Percentiles rank a stretch among this genome's conserved stretches.
These are phyloP conservation scores for Alviniconcha strummeri DNA, from an alignment of 2,888 invertebrate species.

Conservation along the genomic window DNA sequence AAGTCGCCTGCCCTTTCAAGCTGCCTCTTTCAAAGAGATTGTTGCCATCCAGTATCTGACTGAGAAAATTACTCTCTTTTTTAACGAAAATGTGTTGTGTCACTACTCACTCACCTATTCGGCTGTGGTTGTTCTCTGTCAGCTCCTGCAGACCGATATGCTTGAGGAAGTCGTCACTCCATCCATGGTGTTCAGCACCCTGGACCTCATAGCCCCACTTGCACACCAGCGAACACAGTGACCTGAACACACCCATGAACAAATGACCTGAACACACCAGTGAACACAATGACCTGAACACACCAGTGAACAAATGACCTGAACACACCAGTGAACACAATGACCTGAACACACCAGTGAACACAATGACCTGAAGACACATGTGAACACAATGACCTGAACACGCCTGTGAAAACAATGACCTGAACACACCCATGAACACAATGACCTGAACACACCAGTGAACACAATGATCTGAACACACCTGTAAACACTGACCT, in stretches of 20 bases:
- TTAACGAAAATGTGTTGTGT: too few species aligned
- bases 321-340: slow-evolving; percentile 12
- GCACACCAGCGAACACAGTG: slow-evolving; percentile 92
- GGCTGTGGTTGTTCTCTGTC: slow-evolving; percentile 64
- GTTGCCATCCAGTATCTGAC: too few species aligned
- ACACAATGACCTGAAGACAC: too few species aligned
- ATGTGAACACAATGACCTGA: slow-evolving; percentile 92
- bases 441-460: slow-evolving; percentile 85
- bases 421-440: neutral
- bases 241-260: slow-evolving; percentile 76
- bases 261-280: neutral
- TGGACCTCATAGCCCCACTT: slow-evolving; percentile 89
- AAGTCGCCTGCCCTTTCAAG: too few species aligned
- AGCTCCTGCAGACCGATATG: slow-evolving; percentile 86
- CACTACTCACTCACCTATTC: slow-evolving; percentile 69
- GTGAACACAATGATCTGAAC: slow-evolving; percentile 88
- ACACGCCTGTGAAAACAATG: neutral
- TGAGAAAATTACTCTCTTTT: too few species aligned
- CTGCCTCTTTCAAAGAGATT: too few species aligned
- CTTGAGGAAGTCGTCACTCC: slow-evolving; percentile 84
- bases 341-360: neutral
- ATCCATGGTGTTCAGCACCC: slow-evolving; percentile 74
- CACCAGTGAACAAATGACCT: slow-evolving; percentile 93
- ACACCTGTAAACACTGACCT: neutral
- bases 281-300: slow-evolving; percentile 78